These are phyloP conservation scores for Puntigrus tetrazona DNA, from an alignment of 2,113 vertebrate species.

Conservation along the genomic window DNA sequence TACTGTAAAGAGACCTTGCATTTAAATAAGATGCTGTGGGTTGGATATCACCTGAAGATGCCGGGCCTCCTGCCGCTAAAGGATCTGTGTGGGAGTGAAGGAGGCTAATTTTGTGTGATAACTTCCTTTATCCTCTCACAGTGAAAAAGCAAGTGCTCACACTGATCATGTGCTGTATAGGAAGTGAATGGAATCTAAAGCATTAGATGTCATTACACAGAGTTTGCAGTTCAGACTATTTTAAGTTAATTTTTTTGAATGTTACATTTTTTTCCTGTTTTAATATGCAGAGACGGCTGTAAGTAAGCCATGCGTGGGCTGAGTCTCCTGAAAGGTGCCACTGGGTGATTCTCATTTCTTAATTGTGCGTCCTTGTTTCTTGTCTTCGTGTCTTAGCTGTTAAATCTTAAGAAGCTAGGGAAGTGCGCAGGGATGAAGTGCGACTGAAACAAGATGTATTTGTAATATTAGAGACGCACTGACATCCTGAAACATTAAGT, in stretches of 20 bases:
- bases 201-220: slow-evolving; percentile 24
- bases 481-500: neutral
- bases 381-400: neutral
- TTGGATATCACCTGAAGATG: slow-evolving; percentile 25
- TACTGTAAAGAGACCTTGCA: neutral
- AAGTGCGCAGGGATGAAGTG: neutral
- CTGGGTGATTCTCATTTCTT: slow-evolving; percentile 22
- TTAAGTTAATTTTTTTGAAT: neutral
- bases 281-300: neutral
- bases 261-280: neutral
- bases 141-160: neutral
- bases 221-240: slow-evolving; percentile 31
- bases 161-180: neutral
- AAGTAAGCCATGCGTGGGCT: slow-evolving; percentile 4
- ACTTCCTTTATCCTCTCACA: slow-evolving; percentile 18
- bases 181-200: slow-evolving; percentile 7
- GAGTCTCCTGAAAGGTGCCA: neutral
- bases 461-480: neutral
- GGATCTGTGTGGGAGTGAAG: slow-evolving; percentile 42
- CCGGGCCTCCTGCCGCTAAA: slow-evolving; percentile 20
- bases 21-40: slow-evolving; percentile 55
- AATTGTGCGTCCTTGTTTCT: slow-evolving; percentile 1
- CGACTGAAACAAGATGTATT: neutral
- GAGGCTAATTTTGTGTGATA: slow-evolving; percentile 37
- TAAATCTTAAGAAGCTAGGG: neutral